Percentiles rank a stretch among this genome's conserved stretches.
These are phyloP conservation scores for Abrostola tripartita DNA, from an alignment of 2,888 invertebrate species.

Conservation along the genomic window DNA sequence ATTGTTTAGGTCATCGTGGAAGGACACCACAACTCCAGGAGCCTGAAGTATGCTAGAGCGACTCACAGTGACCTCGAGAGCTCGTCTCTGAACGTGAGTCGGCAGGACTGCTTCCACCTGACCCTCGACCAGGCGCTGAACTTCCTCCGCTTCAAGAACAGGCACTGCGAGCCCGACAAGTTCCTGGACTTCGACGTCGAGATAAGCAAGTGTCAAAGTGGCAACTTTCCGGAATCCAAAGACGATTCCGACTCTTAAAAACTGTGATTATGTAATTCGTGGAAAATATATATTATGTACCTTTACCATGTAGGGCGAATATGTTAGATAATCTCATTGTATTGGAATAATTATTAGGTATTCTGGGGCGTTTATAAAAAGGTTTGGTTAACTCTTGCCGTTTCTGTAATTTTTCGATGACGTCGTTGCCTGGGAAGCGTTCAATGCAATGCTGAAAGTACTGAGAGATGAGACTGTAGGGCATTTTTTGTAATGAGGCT, in stretches of 20 bases:
- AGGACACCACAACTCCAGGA: conserved; percentile 73
- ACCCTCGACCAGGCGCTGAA: conserved; percentile 79
- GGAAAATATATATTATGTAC: background rate
- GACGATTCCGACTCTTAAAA: conserved; percentile 63
- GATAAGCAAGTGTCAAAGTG: conserved; percentile 56
- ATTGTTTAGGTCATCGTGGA: conserved; percentile 69
- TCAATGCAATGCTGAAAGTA: too few relatives aligned
- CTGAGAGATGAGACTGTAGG: too few relatives aligned
- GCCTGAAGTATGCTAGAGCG: conserved; percentile 72
- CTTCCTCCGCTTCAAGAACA: conserved; percentile 75
- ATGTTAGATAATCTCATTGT: too few relatives aligned
- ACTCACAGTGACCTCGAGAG: conserved; percentile 83
- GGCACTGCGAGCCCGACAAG: conserved; percentile 73
- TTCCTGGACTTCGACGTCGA: conserved; percentile 70
- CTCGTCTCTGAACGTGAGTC: conserved; percentile 69
- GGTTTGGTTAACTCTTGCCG: too few relatives aligned
- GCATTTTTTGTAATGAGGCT: too few relatives aligned
- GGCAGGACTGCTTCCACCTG: conserved; percentile 82
- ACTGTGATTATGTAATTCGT: conserved; percentile 33
- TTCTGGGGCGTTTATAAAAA: too few relatives aligned
- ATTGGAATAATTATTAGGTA: too few relatives aligned
- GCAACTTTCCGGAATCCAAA: conserved; percentile 41
- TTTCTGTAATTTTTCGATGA: too few relatives aligned
- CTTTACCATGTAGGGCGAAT: too few relatives aligned
- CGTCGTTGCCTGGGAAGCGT: too few relatives aligned